A percentile compares a stretch with the other conserved stretches of the same genome.
These are phyloP conservation scores for Brachynemurus nebulosus DNA, from an alignment of 2,888 invertebrate species.

Conservation along the genomic window DNA sequence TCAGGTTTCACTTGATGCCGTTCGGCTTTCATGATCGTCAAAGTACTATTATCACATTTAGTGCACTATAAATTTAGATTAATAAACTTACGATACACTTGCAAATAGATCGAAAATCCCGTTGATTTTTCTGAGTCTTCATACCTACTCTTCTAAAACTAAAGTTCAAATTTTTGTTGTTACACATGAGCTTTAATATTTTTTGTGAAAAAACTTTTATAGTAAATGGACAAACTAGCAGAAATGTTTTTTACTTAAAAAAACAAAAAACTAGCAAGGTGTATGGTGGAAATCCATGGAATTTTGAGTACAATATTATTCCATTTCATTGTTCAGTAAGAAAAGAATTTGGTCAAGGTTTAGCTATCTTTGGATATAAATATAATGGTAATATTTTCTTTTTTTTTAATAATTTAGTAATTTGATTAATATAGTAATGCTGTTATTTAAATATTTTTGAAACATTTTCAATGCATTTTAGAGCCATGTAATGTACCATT, in stretches of 20 bases:
- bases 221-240: too few relatives aligned
- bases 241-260: conserved; percentile 20
- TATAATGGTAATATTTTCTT: conserved; percentile 19
- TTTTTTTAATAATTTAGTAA: not conserved
- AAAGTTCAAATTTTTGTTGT: not conserved
- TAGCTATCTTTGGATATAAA: conserved; percentile 29
- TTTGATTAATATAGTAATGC: not conserved
- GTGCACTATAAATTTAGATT: too few relatives aligned
- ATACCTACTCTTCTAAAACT: too few relatives aligned
- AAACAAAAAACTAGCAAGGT: conserved; percentile 14
- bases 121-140: too few relatives aligned
- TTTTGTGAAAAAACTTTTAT: too few relatives aligned
- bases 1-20: too few relatives aligned
- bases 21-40: too few relatives aligned
- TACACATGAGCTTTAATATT: not conserved
- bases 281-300: conserved; percentile 25
- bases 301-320: conserved; percentile 21
- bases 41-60: too few relatives aligned
- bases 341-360: conserved; percentile 27
- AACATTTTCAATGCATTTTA: not conserved
- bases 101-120: too few relatives aligned
- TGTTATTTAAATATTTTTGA: not conserved
- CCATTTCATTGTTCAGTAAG: conserved; percentile 26
- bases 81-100: too few relatives aligned
- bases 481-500: not conserved